phyloP scores from a whole-genome alignment of 2,888 invertebrate species.

The Tipula confusa region DNA sequence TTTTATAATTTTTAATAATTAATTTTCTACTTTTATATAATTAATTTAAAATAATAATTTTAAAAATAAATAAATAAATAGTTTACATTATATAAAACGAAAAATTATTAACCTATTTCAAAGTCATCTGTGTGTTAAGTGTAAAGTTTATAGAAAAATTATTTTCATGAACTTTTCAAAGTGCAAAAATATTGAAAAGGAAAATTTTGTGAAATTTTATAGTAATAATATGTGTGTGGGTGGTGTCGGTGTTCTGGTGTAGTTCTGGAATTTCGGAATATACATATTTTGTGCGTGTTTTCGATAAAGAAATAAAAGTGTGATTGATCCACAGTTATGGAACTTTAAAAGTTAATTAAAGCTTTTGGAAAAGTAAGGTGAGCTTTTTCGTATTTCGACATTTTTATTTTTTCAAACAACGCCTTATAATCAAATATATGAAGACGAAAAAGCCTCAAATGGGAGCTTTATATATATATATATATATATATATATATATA shows the following conservation, averaged over 20 bases:
- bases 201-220: neutral
- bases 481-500: too few species aligned
- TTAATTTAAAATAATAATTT: neutral
- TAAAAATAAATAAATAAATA: neutral
- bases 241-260: neutral
- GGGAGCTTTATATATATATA: neutral
- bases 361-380: neutral
- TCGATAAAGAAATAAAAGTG: neutral
- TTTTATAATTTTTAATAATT: neutral
- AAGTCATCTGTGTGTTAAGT: neutral
- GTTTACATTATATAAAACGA: neutral
- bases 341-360: neutral
- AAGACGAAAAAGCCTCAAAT: neutral
- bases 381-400: neutral
- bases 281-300: neutral
- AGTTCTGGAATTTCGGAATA: neutral
- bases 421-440: neutral
- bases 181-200: neutral
- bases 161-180: slow-evolving; percentile 13
- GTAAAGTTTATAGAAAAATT: neutral
- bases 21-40: slow-evolving; percentile 25
- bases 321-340: neutral
- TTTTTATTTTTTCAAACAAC: neutral
- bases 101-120: neutral
- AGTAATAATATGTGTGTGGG: neutral